Evolutionary conservation across 1,140 invertebrate species (phyloP).

Genomic region (Halesus radiatus): DNA sequence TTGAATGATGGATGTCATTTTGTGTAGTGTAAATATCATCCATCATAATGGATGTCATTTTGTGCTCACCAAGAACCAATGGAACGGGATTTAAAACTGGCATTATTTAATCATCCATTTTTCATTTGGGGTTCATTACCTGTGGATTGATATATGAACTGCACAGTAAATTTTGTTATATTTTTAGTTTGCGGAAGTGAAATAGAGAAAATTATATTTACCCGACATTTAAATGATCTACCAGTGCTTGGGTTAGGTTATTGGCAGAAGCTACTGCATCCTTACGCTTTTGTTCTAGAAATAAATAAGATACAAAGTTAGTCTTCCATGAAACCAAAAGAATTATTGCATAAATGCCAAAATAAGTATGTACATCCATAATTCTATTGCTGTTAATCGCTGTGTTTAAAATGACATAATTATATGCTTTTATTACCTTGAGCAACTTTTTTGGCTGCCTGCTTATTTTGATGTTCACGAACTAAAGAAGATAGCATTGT

Average conservation of each 20-base stretch:
- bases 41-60: too few species aligned
- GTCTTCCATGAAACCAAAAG: not conserved
- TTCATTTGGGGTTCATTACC: too few species aligned
- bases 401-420: too few species aligned
- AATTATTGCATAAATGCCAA: not conserved
- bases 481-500: slow-evolving; percentile 87
- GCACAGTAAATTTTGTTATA: too few species aligned
- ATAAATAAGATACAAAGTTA: slow-evolving; percentile 56
- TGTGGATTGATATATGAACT: too few species aligned
- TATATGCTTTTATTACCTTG: slow-evolving; percentile 75
- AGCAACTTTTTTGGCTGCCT: slow-evolving; percentile 82
- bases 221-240: slow-evolving; percentile 98
- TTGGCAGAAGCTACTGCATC: slow-evolving; percentile 93
- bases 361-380: not conserved
- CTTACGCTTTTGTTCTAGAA: slow-evolving; percentile 90
- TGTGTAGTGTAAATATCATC: too few species aligned
- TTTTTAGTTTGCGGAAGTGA: too few species aligned
- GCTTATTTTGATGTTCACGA: slow-evolving; percentile 89
- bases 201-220: slow-evolving; percentile 66
- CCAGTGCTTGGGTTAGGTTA: slow-evolving; percentile 92
- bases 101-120: too few species aligned
- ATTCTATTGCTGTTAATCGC: too few species aligned
- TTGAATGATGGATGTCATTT: too few species aligned
- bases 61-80: too few species aligned
- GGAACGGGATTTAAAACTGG: too few species aligned